phyloP scores from a whole-genome alignment of 1,140 invertebrate genomes.

The Anoplophora glabripennis region DNA sequence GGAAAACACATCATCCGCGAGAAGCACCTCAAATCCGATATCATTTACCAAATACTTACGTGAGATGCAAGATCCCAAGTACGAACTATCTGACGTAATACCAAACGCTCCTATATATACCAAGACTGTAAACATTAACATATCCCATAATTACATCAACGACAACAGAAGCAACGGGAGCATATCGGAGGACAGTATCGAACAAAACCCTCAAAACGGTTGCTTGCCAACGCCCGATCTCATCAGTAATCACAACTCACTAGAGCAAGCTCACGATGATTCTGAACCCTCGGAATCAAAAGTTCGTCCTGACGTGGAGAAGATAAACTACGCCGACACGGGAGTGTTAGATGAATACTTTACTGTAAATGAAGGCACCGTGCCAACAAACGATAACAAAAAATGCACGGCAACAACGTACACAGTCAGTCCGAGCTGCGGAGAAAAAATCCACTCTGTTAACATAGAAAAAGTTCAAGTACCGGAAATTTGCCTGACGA shows the following conservation, averaged over 20 bases:
- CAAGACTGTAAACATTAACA: conserved; percentile 55
- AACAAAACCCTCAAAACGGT: conserved; percentile 30
- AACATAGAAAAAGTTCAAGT: conserved; percentile 1
- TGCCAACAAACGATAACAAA: background rate
- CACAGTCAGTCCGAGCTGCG: background rate
- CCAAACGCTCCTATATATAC: conserved; percentile 41
- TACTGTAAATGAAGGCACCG: background rate
- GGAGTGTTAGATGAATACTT: conserved; percentile 1
- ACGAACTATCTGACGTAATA: conserved; percentile 44
- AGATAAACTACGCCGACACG: background rate
- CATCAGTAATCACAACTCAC: conserved; percentile 46
- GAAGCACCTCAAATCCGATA: conserved; percentile 3
- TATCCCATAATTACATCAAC: conserved; percentile 51
- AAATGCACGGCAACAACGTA: background rate
- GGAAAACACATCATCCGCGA: conserved; percentile 5
- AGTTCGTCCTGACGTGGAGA: background rate
- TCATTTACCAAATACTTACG: conserved; percentile 36
- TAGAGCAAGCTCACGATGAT: conserved; percentile 29
- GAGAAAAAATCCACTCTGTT: background rate
- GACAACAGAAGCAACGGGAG: conserved; percentile 21
- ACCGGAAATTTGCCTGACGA: background rate
- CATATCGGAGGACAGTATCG: conserved; percentile 45
- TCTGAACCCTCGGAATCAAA: background rate
- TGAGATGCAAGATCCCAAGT: conserved; percentile 35
- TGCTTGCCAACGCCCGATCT: conserved; percentile 43